Base-by-base conservation (phyloP, 2,797 vertebrate genomes). In the Macrochelys suwanniensis region DNA sequence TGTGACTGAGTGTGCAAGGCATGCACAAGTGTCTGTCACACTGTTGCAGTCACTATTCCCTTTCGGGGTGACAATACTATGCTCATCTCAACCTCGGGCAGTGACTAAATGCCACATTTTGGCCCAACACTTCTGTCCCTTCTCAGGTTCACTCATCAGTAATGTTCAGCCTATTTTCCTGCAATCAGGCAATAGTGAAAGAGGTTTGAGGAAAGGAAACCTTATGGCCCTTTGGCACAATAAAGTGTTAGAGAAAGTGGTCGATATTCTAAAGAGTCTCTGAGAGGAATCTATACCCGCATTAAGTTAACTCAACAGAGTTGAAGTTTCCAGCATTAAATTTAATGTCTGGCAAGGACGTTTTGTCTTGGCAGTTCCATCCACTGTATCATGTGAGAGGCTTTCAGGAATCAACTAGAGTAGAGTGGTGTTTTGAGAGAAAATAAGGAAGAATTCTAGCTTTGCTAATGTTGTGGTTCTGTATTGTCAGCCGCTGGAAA, bases 401-500 rank as follows among this genome's bases (percentile, higher is more conserved):
- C 65, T 74, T 77, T 80, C 82, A 91, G 80, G 92, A 80, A 59
- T 94, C 26, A 1, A 33, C 37, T 53, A 77, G 89, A 93, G 79
- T 92, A 92, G 13, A 0, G 0, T 37, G 83, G 84, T 85, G 49
- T 80, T 56, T 91, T 78, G 85, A 84, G 87, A 92, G 79, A 93
- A 92, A 92, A 82, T n/a, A 74, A 51, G 68, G 31, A 50, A 78
- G 89, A 86, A 87, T 94, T 91, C 85, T 92, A 95, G 37, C 84
- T 93, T 82, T 57, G 54, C 95, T 92, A 82, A 54, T 57, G 37
- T 86, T 94, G 88, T 8, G 6, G 80, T 87, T 81, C 94, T 94
- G 2, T 88, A 42, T 42, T 83, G 56, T 89, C 89, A 91, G 93
- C 94, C 85, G 50, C 95, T 92, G 93, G 93, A 94, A 95, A 91